Conservation (phyloP, 2,797 vertebrate species). For the Yasuhikotakia modesta region DNA sequence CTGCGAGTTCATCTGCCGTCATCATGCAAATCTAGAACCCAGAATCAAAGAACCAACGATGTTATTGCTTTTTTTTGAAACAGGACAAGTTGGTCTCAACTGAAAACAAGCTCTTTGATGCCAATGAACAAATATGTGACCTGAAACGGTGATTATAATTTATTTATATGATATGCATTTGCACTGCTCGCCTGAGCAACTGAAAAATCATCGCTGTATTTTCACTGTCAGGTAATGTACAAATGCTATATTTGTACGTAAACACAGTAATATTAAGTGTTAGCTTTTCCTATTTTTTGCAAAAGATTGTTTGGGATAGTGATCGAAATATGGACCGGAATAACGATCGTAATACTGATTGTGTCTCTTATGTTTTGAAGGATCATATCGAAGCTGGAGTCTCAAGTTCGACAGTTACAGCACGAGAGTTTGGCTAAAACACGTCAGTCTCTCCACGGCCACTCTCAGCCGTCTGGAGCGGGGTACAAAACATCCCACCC, state of each 20-base stretch:
- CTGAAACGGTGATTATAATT: conserved; percentile 89
- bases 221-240: too few relatives aligned
- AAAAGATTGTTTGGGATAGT: too few relatives aligned
- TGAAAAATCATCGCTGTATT: too few relatives aligned
- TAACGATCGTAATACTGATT: neutral
- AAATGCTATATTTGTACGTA: too few relatives aligned
- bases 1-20: neutral
- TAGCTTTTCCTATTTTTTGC: too few relatives aligned
- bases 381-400: conserved; percentile 87
- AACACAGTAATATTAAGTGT: too few relatives aligned
- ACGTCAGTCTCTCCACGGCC: conserved; percentile 73
- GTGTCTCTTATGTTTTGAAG: conserved; percentile 68
- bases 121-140: conserved; percentile 85
- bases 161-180: too few relatives aligned
- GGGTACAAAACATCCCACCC: conserved; percentile 75
- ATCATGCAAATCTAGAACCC: neutral
- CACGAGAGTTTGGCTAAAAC: conserved; percentile 83
- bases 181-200: neutral
- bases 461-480: conserved; percentile 73
- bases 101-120: conserved; percentile 88
- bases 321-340: too few relatives aligned
- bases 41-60: neutral
- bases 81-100: conserved; percentile 86
- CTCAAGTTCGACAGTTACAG: conserved; percentile 93
- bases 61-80: neutral